Base-by-base conservation (phyloP, 2,113 vertebrate genomes). In the Bostrychus sinensis region DNA sequence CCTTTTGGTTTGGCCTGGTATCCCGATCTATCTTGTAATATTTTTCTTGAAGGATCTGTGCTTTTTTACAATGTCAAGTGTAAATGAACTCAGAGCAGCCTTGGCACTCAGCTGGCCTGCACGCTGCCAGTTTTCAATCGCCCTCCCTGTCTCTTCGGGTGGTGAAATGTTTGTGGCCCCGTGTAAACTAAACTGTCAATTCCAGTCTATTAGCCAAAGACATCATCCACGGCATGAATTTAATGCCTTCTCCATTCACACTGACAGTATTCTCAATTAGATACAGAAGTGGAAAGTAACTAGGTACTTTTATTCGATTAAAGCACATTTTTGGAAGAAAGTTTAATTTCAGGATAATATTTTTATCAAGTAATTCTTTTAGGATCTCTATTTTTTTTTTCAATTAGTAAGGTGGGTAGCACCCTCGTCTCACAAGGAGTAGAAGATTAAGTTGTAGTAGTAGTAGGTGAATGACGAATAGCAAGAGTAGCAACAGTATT, bases 81-180 rank as follows among this genome's bases (percentile, higher is more conserved):
- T 70, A 76, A 82, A 86, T 81, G 68, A 83, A 77, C 67, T 87
- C 79, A 79, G 68, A 20, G 70, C 76, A 70, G 77, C 56, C 66
- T 83, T 82, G 79, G 83, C 80, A 59, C 41, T 42, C 0, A 3
- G 6, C 36, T 37, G 37, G 45, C 17, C 67, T 3, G 2, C 5
- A 1, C 19, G 22, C 65, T 65, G 84, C 85, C 82, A 87, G 74
- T 74, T 73, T 73, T 64, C 56, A 72, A 76, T 26, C 50, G 65
- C 48, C 72, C 62, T 69, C 62, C 63, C 30, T 20, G 58, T 61
- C 45, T 74, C 67, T 23, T 48, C 51, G 55, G 58, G 67, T 58
- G 76, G 62, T 62, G 70, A 79, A 55, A 12, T 34, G 72, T 66
- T 72, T 50, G 54, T 36, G 68, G 42, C 66, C 66, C 55, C 56